Conservation (phyloP, 2,113 vertebrate species). For the Camelus dromedarius region DNA sequence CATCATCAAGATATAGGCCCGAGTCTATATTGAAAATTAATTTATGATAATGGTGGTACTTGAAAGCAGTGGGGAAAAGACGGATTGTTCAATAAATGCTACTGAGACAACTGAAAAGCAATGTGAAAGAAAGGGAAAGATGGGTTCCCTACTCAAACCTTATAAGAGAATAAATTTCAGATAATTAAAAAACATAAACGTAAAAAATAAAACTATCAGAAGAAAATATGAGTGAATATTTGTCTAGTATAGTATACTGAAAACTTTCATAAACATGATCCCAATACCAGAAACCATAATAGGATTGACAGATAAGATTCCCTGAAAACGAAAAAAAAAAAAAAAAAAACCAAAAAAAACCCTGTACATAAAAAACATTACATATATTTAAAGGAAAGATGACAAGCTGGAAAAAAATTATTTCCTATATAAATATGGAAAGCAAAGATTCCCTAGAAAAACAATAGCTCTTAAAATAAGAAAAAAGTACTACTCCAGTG, state of each 20-base stretch:
- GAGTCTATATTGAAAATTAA: neutral
- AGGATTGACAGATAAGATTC: neutral
- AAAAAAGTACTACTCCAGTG: neutral
- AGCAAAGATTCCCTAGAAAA: neutral
- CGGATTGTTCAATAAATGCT: constrained; percentile 6
- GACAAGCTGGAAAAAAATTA: neutral
- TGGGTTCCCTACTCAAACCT: neutral
- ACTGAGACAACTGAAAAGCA: neutral
- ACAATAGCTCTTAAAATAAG: neutral
- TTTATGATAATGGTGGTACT: neutral
- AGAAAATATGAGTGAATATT: neutral
- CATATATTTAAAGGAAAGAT: neutral
- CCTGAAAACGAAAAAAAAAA: neutral
- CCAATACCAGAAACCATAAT: neutral
- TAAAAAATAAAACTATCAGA: neutral
- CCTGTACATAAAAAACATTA: neutral
- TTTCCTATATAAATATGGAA: neutral
- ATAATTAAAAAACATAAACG: neutral
- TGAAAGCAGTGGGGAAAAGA: constrained; percentile 22
- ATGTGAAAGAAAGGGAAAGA: neutral
- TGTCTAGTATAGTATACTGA: neutral
- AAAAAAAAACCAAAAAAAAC: neutral
- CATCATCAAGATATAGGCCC: neutral
- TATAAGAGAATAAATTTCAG: neutral
- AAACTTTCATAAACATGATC: neutral